Base-by-base conservation (phyloP, 2,888 invertebrate genomes). In the Sinelater perroti region DNA sequence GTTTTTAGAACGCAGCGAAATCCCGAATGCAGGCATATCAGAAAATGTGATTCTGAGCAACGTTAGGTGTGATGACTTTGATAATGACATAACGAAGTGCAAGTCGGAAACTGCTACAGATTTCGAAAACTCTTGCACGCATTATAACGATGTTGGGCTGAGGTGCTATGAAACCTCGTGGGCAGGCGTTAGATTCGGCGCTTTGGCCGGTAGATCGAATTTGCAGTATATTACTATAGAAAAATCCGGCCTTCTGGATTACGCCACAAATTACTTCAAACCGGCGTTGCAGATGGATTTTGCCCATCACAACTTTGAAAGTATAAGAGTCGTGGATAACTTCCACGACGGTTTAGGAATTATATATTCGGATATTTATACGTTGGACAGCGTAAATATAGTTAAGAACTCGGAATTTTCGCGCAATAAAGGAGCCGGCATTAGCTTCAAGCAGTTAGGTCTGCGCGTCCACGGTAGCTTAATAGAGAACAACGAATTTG, bases 291-390 rank as follows among this genome's bases (percentile, higher is more conserved):
- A 95, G 79, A 89, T 93, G 65, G 93, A 93, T 72, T 91, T 93
- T 69, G 87, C 91, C 1, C 83, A 90, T 10, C 93, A 93, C 68
- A 89, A 91, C 65, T 80, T 93, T 66, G 92, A 93, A 75, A 91
- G 89, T 69, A 85, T 93, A 1, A 86, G 87, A 67, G 83, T 98
- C 11, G 82, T 86, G 0, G 87, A 95, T 71, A 97, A 97, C 74
- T 87, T 91, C 47, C 91, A 94, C 68, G 95, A 97, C 72, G 99
- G 98, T 0, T 81, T 99, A 18, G 97, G 96, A 20, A 86, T 99
- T 30, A 81, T 97, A 57, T 97, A 97, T 78, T 94, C 97, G 0
- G 96, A 99, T 78, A 88, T 97, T 56, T 95, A 91, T 75, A 91
- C 93, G 16, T 88, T 90, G 1, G 91, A 91, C 72, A 86, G 89